Evolutionary conservation across 1,140 invertebrate species (phyloP).

Genomic region (Panulirus ornatus): DNA sequence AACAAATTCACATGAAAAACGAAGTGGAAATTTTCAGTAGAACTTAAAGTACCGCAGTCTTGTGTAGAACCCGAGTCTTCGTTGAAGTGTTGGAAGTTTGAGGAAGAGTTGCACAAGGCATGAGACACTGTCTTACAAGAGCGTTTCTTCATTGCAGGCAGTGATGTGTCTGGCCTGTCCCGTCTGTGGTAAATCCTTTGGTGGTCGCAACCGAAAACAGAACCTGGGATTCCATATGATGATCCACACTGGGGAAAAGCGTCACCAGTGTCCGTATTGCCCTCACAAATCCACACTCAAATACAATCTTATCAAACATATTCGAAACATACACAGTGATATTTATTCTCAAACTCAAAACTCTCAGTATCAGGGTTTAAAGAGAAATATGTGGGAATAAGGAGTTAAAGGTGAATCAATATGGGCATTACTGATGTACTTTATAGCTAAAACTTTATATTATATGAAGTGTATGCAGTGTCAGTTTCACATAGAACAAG

Average conservation of each 20-base stretch:
- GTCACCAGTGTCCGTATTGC: constrained; percentile 84
- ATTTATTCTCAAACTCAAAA: neutral
- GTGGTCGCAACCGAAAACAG: constrained; percentile 67
- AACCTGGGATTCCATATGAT: constrained; percentile 69
- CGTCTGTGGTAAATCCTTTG: constrained; percentile 68
- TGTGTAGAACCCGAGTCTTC: neutral
- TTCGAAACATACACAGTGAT: constrained; percentile 55
- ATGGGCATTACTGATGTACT: too few species aligned
- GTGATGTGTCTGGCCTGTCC: constrained; percentile 57
- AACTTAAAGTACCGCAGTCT: too few species aligned
- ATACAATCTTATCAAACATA: constrained; percentile 65
- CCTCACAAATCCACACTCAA: constrained; percentile 82
- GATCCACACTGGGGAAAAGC: constrained; percentile 75
- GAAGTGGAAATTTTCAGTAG: too few species aligned
- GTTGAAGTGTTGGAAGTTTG: constrained; percentile 8
- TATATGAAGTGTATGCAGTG: too few species aligned
- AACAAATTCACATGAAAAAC: too few species aligned
- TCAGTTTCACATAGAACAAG: too few species aligned
- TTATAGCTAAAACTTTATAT: too few species aligned
- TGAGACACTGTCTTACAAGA: constrained; percentile 15
- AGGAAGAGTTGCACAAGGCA: neutral
- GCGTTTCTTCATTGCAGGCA: constrained; percentile 65
- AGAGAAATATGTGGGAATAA: constrained; percentile 29
- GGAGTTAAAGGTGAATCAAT: too few species aligned
- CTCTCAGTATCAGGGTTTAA: neutral